Base-by-base conservation (phyloP, 2,113 vertebrate species). In the Grus americana region DNA sequence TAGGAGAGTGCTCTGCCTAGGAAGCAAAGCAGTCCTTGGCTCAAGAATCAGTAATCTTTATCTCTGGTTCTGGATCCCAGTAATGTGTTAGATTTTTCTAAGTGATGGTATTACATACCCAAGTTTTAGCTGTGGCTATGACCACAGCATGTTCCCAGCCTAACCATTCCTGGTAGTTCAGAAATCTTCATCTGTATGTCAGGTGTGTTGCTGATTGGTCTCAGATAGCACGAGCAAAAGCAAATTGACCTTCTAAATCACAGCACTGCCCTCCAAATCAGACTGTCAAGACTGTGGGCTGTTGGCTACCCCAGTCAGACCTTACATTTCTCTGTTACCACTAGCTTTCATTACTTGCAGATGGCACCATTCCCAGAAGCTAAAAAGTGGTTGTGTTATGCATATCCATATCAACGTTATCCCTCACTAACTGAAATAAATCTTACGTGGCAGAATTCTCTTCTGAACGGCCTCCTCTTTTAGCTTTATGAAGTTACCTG, bases 321-420 rank as follows among this genome's bases (percentile, higher is more conserved):
- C 52, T 94, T 95, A 47, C 49, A 76, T 88, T 89, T 82, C 63
- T 71, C 65, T 82, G 27, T 91, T 89, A 70, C 78, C 26, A 21
- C 50, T 80, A 85, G 52, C 50, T 92, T 44, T 87, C 59, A 32
- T 91, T 89, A 92, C 95, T 91, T 3, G 2, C 15, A 76, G 58
- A 79, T 94, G 89, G 67, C 83, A 94, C n/a, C 46, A 67, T 73
- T 97, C 92, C 66, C 86, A 92, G 91, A 92, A 94, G 80, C 86
- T 82, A 92, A 86, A 92, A 96, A 76, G 66, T 73, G 26, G 26
- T 85, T 88, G 46, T 32, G 62, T 85, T 95, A 55, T 82, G 29
- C 86, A 70, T 93, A 95, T 86, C 89, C 32, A 22, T 79, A 91
- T 92, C 78, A 85, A 5, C 89, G 58, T 68, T 91, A 93, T 68